Evolutionary conservation across 1,140 invertebrate species (phyloP).

Genomic region (Drosophila ananassae): DNA sequence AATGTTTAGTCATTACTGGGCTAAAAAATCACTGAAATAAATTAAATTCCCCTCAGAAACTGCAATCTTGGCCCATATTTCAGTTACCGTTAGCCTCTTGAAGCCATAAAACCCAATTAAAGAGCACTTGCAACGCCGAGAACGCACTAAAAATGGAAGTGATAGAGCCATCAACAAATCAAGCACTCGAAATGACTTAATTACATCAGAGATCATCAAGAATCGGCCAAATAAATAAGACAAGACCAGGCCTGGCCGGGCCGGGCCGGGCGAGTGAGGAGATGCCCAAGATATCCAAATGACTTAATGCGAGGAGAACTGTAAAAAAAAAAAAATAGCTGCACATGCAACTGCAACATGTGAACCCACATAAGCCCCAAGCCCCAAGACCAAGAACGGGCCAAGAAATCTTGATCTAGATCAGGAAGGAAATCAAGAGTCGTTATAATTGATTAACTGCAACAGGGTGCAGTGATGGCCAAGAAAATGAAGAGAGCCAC

Average conservation of each 20-base stretch:
- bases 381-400: background rate
- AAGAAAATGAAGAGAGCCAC: conserved; percentile 7
- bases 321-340: conserved; percentile 35
- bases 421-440: conserved; percentile 84
- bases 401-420: conserved; percentile 79
- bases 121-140: conserved; percentile 19
- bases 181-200: conserved; percentile 58
- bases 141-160: conserved; percentile 30
- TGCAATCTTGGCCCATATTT: conserved; percentile 5
- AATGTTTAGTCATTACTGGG: background rate
- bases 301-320: conserved; percentile 60
- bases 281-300: conserved; percentile 45
- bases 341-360: conserved; percentile 28
- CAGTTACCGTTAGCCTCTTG: conserved; percentile 16
- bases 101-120: conserved; percentile 66
- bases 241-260: too few relatives aligned
- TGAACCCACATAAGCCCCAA: conserved; percentile 36
- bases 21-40: background rate
- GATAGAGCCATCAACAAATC: conserved; percentile 60
- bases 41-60: background rate
- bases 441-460: conserved; percentile 84
- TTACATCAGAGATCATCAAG: conserved; percentile 39
- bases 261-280: background rate
- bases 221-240: conserved; percentile 45
- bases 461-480: conserved; percentile 40